Evolutionary conservation across 2,797 vertebrate species (phyloP), one percentile per base, ranked within the genome.

Genomic region (Cossypha dichroa): DNA sequence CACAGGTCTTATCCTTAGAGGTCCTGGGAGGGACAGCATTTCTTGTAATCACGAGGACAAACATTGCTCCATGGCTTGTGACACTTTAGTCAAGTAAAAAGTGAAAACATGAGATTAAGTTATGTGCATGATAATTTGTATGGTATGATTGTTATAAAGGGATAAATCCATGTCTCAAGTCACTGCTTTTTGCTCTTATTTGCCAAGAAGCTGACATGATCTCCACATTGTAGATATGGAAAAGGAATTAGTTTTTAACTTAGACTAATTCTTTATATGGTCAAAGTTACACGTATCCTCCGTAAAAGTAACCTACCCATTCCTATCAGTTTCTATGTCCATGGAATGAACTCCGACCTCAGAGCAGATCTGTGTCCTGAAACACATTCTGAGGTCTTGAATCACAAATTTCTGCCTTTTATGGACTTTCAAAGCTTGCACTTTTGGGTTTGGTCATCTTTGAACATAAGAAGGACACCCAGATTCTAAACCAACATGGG

Each of bases 251-350:
- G 10, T 78, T 92, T 62, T 33, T 59, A 55, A 23, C 6, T 70
- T 63, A 33, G 36, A 41, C 9, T 1, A 3, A 4, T 55, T 45
- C n/a, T 78, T 83, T 64, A 29, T 17, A 4, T 16, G 25, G 4
- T 41, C 28, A 40, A 34, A 89, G 38, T 41, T 18, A 36, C 20
- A 29, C 29, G 9, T 1, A 0, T 34, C 29, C 20, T 49, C 79
- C 13, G 23, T 55, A n/a, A n/a, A 76, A 85, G 58, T 55, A 63
- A 46, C 25, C 9, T 66, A 20, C 25, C 22, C 29, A 2, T 70
- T 77, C 0, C 0, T 19, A 48, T n/a, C 18, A 29, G 15, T 83
- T 91, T 23, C 52, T 66, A 1, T n/a, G 25, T 52, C 22, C 26
- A 7, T 13, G 11, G 29, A 52, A 43, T 55, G 18, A 81, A 29